These are phyloP conservation scores for Drosophila mauritiana DNA, from an alignment of 1,140 invertebrate species.

Conservation along the genomic window DNA sequence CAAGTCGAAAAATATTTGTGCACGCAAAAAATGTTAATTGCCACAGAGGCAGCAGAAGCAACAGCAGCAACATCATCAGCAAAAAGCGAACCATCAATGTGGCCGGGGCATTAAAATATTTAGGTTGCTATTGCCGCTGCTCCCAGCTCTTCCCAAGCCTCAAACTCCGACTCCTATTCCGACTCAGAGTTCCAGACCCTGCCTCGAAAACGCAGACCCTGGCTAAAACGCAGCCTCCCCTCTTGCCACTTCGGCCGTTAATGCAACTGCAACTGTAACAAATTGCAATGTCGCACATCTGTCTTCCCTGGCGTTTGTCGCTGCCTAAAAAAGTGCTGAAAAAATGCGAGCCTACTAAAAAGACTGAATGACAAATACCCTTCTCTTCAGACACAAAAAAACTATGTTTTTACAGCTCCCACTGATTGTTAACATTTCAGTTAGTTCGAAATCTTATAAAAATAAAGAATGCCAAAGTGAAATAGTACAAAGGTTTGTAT, in stretches of 20 bases:
- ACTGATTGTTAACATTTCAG: too few species aligned
- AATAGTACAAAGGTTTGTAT: too few species aligned
- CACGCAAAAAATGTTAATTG: slow-evolving; percentile 83
- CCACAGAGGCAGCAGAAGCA: slow-evolving; percentile 37
- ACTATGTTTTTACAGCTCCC: too few species aligned
- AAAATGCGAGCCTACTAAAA: slow-evolving; percentile 3
- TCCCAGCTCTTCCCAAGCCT: slow-evolving; percentile 49
- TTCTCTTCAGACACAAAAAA: not conserved
- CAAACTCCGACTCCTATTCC: slow-evolving; percentile 22
- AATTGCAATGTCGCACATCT: slow-evolving; percentile 82
- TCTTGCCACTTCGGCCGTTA: slow-evolving; percentile 55
- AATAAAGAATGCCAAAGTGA: too few species aligned
- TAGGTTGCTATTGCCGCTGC: slow-evolving; percentile 66
- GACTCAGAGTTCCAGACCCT: not conserved
- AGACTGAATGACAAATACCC: slow-evolving; percentile 2
- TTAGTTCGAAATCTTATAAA: too few species aligned
- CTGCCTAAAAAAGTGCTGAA: slow-evolving; percentile 43
- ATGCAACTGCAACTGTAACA: slow-evolving; percentile 81
- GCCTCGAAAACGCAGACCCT: slow-evolving; percentile 16
- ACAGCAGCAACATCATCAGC: slow-evolving; percentile 46
- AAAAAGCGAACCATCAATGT: slow-evolving; percentile 79
- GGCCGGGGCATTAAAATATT: slow-evolving; percentile 79
- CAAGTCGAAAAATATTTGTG: slow-evolving; percentile 81
- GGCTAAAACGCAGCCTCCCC: slow-evolving; percentile 24
- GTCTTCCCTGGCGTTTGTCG: slow-evolving; percentile 72